Evolutionary conservation across 2,888 invertebrate genomes (phyloP), one percentile per base, ranked within the genome.

Genomic region (Habrosyne pyritoides): DNA sequence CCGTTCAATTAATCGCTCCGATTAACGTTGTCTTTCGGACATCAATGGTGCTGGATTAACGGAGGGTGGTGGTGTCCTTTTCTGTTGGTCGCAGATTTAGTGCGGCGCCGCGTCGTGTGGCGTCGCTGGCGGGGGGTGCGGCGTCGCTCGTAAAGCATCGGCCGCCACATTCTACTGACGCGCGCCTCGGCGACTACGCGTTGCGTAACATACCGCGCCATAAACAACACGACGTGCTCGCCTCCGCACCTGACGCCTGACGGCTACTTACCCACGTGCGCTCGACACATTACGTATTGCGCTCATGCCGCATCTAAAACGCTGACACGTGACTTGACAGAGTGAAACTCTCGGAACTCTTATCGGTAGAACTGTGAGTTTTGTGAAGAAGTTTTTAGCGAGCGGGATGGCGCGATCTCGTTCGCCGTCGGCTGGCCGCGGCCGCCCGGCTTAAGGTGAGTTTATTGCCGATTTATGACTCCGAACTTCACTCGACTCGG

Each of bases 81-180:
- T 88, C 87, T 87, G 83, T 83, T 84, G 84, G 90, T 88, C 88
- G 89, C 89, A 88, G 91, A 92, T 92, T 91, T 87, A 90, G 90
- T 89, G 90, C 91, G 91, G 89, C 91, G 91, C 87, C 91, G 91
- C 91, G 91, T 87, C 89, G 91, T 83, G 84, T 80, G 85, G 88
- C 87, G 90, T 85, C 87, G 89, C 80, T 69, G 82, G 85, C 79
- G 83, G 83, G 83, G 83, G 86, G 89, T 79, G 89, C 84, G 86
- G 83, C 87, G 86, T 84, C 86, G 91, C 84, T 91, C 91, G 91
- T 92, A 92, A 92, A 92, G 78, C 91, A 91, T 91, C 91, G 90
- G 86, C 81, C 89, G 89, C 85, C 92, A 91, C 91, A 90, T 89
- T 92, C 91, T 81, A 86, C 89, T 91, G 91, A 92, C 92, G 92